Evolutionary conservation across 2,113 vertebrate species (phyloP), one percentile per base, ranked within the genome.

Genomic region (Tiliqua scincoides): DNA sequence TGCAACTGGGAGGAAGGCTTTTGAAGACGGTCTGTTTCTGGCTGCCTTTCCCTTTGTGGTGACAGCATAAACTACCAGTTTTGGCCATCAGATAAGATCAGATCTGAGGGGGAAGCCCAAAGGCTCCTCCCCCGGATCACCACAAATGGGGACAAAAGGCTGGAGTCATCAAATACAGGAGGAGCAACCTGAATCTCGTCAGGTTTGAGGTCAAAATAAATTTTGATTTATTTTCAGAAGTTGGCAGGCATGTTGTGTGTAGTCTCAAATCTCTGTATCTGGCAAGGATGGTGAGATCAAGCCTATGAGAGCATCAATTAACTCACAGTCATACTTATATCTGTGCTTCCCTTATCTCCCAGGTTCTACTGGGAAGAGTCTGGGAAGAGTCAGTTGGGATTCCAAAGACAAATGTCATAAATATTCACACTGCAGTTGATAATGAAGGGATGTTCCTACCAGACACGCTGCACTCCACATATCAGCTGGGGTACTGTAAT

Each of bases 401-500:
- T 54, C 73, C 43, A 54, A 75, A 75, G 48, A 25, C 72, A 75
- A 52, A 11, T 25, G 27, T 25, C 72, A 74, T 15, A 27, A 54
- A 10, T 27, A 2, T 79, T 18, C 30, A 43, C 48, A 63, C 57
- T 40, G 25, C 35, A 9, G 14, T 12, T n/a, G 30, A 40, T 25
- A 12, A 3, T 0, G 65, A 25, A 78, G n/a, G n/a, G 37, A 40
- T 3, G 21, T 35, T 87, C 94, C 94, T 95, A 98, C 98, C 97
- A 98, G 94, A 90, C 98, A 98, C 37, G 97, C 98, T 0, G 93
- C 94, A 68, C 98, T 98, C 98, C 98, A 98, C 92, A 98, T 97
- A 90, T 98, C 98, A 0, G 94, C 97, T 32, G 97, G 95, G 14
- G 97, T 97, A 30, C 97, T 86, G 0, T 98, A 98, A 52, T 97